A percentile compares a stretch with the other conserved stretches of the same genome.
Conservation (phyloP, 2,797 vertebrate genomes). For the Spinus pinus region DNA sequence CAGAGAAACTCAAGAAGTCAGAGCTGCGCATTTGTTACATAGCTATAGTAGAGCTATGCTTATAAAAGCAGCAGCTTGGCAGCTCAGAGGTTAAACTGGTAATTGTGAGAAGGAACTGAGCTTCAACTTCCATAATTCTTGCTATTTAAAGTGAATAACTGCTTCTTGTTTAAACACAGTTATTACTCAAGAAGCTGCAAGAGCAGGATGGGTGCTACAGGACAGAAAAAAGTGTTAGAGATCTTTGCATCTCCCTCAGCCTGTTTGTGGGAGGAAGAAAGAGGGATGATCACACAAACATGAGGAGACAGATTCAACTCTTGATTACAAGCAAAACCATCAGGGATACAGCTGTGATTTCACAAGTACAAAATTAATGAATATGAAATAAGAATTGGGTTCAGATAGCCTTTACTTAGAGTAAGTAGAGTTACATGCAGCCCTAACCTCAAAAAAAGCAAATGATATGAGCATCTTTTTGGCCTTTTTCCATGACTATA, state of each 20-base stretch:
- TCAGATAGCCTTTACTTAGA: background rate
- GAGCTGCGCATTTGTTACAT: background rate
- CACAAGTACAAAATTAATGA: background rate
- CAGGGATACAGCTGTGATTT: background rate
- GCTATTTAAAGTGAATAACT: slow-evolving; percentile 6
- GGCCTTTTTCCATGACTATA: slow-evolving; percentile 16
- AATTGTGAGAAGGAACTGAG: background rate
- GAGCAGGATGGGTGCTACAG: background rate
- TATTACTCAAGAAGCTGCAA: background rate
- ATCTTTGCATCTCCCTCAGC: background rate
- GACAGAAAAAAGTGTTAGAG: background rate
- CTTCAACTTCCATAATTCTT: background rate
- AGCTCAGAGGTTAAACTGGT: background rate
- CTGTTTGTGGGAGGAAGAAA: background rate
- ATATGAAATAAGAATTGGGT: background rate
- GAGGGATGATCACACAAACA: background rate
- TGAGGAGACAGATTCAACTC: background rate
- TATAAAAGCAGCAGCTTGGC: background rate
- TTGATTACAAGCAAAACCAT: background rate
- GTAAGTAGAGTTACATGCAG: background rate
- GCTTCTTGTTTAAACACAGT: background rate
- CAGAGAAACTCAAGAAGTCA: background rate
- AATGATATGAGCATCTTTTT: slow-evolving; percentile 19
- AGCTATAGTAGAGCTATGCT: fast-evolving
- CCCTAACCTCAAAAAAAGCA: background rate